These are phyloP conservation scores for Macrobrachium rosenbergii DNA, from an alignment of 1,140 invertebrate genomes.

Conservation along the genomic window DNA sequence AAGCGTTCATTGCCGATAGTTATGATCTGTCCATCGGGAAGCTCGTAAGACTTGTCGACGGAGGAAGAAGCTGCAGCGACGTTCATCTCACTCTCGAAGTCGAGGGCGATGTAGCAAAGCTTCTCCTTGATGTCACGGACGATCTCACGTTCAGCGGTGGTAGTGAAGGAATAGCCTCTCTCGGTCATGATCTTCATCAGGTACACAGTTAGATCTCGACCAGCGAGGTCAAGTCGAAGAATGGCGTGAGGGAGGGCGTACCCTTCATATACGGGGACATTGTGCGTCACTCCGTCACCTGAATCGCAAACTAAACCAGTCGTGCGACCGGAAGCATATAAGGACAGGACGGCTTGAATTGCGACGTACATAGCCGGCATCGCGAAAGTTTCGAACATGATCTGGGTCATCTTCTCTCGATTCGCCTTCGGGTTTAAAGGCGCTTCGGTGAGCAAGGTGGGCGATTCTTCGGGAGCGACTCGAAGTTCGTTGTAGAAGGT, in stretches of 20 bases:
- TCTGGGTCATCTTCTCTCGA: constrained; percentile 89
- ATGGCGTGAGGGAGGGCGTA: constrained; percentile 90
- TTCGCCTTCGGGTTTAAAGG: constrained; percentile 91
- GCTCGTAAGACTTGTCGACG: neutral
- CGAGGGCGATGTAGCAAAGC: constrained; percentile 85
- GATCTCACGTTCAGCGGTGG: constrained; percentile 87
- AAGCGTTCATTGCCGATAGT: constrained; percentile 4
- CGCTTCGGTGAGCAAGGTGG: constrained; percentile 90
- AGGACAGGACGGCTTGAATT: constrained; percentile 90
- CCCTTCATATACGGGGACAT: constrained; percentile 93
- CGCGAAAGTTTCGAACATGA: constrained; percentile 96
- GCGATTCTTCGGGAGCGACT: constrained; percentile 94
- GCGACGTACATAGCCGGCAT: constrained; percentile 93
- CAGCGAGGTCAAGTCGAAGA: constrained; percentile 87
- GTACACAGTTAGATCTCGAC: constrained; percentile 90
- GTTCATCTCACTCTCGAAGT: constrained; percentile 63
- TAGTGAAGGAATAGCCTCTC: constrained; percentile 74
- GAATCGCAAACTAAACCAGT: constrained; percentile 93
- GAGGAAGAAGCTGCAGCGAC: constrained; percentile 12
- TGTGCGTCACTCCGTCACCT: constrained; percentile 95
- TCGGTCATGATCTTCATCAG: constrained; percentile 93
- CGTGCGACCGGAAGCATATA: constrained; percentile 94
- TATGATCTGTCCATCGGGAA: constrained; percentile 1
- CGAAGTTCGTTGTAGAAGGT: constrained; percentile 96
- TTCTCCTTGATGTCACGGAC: constrained; percentile 94